phyloP scores from a whole-genome alignment of 2,113 vertebrate species.

The Saguinus imperator region DNA sequence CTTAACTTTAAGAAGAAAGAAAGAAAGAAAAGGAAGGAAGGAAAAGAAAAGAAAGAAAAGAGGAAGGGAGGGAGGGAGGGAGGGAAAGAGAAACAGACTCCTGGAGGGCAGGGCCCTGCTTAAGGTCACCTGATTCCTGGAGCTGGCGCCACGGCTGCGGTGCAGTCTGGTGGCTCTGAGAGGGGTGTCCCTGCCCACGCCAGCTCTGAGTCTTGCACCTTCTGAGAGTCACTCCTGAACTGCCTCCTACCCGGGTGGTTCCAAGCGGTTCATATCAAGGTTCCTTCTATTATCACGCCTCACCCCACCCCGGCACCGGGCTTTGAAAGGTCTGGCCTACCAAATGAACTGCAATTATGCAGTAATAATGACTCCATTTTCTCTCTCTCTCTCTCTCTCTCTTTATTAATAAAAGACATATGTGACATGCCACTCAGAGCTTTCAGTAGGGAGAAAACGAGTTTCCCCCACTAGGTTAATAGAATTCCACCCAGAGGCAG shows the following conservation, averaged over 20 bases:
- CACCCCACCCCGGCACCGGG: neutral
- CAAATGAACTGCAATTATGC: conserved; percentile 67
- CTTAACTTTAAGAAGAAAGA: no score
- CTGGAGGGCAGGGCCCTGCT: neutral
- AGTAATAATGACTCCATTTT: conserved; percentile 70
- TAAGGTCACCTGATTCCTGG: conserved; percentile 22
- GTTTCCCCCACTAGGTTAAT: conserved; percentile 46
- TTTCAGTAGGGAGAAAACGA: conserved; percentile 20
- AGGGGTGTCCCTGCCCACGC: neutral
- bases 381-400: conserved; percentile 34
- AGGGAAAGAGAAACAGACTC: neutral
- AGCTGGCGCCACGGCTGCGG: neutral
- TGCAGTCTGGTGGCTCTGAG: neutral
- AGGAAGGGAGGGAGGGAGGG: accelerated
- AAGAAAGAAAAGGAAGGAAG: no score
- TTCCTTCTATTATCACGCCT: conserved; percentile 43
- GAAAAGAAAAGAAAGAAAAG: no score
- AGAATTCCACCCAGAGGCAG: conserved; percentile 54
- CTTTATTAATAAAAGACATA: conserved; percentile 76
- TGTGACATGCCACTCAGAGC: conserved; percentile 31
- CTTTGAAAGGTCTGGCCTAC: conserved; percentile 68
- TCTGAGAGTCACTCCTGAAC: neutral
- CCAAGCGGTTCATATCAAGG: conserved; percentile 36
- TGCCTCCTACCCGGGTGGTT: conserved; percentile 46
- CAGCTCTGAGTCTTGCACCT: neutral